Base-by-base conservation (phyloP, 1,140 invertebrate genomes). In the Portunus trituberculatus region DNA sequence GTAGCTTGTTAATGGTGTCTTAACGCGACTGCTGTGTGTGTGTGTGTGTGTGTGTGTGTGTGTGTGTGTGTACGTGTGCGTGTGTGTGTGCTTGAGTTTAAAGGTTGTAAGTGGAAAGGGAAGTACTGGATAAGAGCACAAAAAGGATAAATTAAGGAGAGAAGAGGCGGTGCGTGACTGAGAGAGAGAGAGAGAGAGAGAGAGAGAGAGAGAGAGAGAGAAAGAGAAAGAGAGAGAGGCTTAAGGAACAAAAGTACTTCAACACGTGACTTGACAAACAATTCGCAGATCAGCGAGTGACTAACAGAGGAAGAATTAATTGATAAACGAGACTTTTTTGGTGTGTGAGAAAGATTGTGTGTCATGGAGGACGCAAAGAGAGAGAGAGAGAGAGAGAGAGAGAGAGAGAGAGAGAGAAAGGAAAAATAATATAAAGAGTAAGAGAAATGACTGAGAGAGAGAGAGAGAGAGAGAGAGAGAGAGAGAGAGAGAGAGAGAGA, bases 341-440 rank as follows among this genome's bases (percentile, higher is more conserved):
- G 14, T 39, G 28, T 31, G 7, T 16, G 52, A 92, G 31, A 82
- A 6, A 20, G 91, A 83, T 31, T 82, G 52, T 67, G 52, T 59
- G 52, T 59, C 52, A 59, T 59, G 52, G 52, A 20, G 52, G 16
- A 20, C 45, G 39, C 0, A 90, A 39, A 90, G 59, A 88, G 83
- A 86, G 48, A 88, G 28, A 90, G 39, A 90, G 88, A 90, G 88
- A 90, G 59, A 88, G 83, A 86, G 48, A 88, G 28, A 59, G 59
- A 94, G 93, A 90, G 87, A 94, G 93, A 82, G 87, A 90, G 93
- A 94, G 93, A 94, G 25, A 76, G n/a, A 8, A 20, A 25, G n/a
- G 8, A 20, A n/a, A 31, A 94, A 88, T 90, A 31, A 94, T 45
- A 67, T 16, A 92, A 39, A 28, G 20, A 92, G 52, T n/a, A 92